Evolutionary conservation across 2,888 invertebrate species (phyloP).

Genomic region (Drosophila meridionalis): DNA sequence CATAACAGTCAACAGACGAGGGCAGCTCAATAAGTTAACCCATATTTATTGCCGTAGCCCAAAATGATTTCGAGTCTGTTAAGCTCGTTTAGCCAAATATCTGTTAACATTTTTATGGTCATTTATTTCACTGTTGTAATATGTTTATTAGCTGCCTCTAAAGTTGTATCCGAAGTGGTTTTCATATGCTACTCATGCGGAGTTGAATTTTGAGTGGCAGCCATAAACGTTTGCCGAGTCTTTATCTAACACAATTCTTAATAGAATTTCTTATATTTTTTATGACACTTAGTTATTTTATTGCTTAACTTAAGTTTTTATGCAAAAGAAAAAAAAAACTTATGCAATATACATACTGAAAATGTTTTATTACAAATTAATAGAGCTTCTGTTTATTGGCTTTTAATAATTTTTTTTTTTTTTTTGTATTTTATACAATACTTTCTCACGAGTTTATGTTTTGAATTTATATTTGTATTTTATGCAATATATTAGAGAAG

Average conservation of each 20-base stretch:
- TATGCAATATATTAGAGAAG: background rate
- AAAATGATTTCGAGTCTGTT: conserved; percentile 1
- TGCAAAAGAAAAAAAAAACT: background rate
- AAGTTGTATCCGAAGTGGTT: background rate
- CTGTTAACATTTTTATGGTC: conserved; percentile 1
- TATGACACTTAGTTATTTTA: background rate
- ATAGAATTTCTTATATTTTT: background rate
- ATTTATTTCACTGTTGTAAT: background rate
- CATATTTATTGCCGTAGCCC: background rate
- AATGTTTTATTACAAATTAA: background rate
- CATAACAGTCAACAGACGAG: conserved; percentile 41
- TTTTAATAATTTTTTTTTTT: background rate
- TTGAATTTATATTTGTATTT: background rate
- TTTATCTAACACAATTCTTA: background rate
- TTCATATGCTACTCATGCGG: background rate
- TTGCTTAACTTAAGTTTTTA: background rate
- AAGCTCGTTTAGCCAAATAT: background rate
- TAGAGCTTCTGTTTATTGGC: background rate
- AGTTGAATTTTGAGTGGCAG: background rate
- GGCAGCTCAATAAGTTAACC: conserved; percentile 25
- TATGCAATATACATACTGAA: background rate
- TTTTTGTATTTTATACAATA: background rate
- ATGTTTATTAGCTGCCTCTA: conserved; percentile 7
- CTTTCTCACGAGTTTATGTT: background rate
- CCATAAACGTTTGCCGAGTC: background rate